Evolutionary conservation across 2,797 vertebrate genomes (phyloP).

Genomic region (Moxostoma hubbsi): DNA sequence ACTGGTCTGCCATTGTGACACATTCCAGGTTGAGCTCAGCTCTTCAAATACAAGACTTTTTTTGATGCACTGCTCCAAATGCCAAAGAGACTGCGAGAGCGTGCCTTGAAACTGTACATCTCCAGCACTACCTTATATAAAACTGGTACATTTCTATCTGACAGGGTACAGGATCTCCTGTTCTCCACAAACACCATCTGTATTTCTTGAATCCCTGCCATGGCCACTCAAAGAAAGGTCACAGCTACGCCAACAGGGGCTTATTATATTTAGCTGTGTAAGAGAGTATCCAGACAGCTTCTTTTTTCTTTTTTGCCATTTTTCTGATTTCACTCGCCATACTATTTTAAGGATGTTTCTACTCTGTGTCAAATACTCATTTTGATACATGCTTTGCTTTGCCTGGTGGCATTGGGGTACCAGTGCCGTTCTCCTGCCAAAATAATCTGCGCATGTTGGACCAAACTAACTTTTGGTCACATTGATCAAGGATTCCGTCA

Average conservation of each 20-base stretch:
- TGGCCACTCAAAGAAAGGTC: not conserved
- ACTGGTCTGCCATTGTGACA: not conserved
- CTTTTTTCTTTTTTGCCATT: not conserved
- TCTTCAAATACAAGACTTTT: not conserved
- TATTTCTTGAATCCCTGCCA: constrained; percentile 48
- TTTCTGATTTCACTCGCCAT: constrained; percentile 28
- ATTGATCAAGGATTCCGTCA: constrained; percentile 59
- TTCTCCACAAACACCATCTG: constrained; percentile 26
- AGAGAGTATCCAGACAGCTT: not conserved
- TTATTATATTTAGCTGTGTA: constrained; percentile 1
- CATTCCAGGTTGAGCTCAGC: not conserved
- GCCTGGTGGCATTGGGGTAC: constrained; percentile 72
- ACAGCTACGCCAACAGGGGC: not conserved
- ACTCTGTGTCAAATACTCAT: constrained; percentile 73
- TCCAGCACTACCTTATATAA: constrained; percentile 37
- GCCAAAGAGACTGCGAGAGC: constrained; percentile 16
- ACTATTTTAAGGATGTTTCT: constrained; percentile 58
- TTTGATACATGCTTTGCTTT: constrained; percentile 78
- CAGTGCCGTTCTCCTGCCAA: constrained; percentile 70
- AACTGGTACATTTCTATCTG: constrained; percentile 15
- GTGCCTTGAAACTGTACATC: not conserved
- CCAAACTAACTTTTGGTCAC: constrained; percentile 65
- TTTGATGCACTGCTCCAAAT: not conserved
- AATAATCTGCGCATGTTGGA: constrained; percentile 62
- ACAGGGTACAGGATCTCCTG: constrained; percentile 12